Conservation (phyloP, 2,113 vertebrate species). For the Tympanuchus pallidicinctus region DNA sequence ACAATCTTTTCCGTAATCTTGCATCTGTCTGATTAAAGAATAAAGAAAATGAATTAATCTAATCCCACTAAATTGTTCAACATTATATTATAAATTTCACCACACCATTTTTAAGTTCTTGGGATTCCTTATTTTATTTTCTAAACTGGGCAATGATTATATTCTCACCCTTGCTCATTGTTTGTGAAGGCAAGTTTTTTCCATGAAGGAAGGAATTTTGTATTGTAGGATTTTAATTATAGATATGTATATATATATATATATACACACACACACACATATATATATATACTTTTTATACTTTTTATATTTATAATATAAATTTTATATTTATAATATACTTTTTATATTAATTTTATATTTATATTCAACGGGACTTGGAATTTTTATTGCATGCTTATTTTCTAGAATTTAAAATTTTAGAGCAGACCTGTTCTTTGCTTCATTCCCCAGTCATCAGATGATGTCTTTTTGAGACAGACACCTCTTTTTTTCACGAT, state of each 20-base stretch:
- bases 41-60: not conserved
- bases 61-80: not conserved
- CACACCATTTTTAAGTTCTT: not conserved
- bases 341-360: not conserved
- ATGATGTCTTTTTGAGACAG: not conserved
- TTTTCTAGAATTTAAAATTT: not conserved
- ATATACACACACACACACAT: not conserved
- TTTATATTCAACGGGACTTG: not conserved
- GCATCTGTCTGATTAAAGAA: not conserved
- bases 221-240: not conserved
- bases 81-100: not conserved
- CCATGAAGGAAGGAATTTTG: not conserved
- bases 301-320: not conserved
- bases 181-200: not conserved
- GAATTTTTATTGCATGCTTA: not conserved
- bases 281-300: not conserved
- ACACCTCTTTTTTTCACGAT: not conserved
- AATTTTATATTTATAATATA: not conserved
- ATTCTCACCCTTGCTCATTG: not conserved
- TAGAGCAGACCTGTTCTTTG: not conserved
- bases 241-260: no score
- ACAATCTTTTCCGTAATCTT: not conserved
- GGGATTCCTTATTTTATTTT: not conserved
- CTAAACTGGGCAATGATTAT: not conserved
- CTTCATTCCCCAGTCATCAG: not conserved